Conservation (phyloP, 2,797 vertebrate genomes). For the Scolopax bukidnonensis region DNA sequence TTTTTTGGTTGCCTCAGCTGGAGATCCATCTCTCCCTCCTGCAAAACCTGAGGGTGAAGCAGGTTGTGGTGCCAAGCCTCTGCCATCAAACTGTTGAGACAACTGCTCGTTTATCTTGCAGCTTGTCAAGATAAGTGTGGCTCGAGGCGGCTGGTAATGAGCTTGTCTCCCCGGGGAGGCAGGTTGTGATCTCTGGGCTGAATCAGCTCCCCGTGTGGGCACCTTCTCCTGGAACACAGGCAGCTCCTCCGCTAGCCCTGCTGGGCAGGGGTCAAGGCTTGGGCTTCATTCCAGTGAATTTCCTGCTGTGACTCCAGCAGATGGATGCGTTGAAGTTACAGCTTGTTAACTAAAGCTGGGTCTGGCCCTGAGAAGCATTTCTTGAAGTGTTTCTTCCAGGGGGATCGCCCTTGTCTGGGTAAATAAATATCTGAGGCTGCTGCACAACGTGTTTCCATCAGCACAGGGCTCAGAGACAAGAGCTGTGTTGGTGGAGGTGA, state of each 20-base stretch:
- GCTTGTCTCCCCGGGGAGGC: not conserved
- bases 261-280: not conserved
- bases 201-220: not conserved
- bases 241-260: rapidly evolving
- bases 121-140: not conserved
- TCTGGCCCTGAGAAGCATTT: not conserved
- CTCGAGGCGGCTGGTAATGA: not conserved
- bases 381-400: not conserved
- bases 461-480: not conserved
- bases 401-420: not conserved
- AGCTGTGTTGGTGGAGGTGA: not conserved
- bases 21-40: not conserved
- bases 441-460: not conserved
- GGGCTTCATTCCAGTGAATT: not conserved
- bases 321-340: not conserved
- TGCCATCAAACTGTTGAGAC: not conserved
- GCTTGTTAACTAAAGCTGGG: not conserved
- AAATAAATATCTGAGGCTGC: not conserved
- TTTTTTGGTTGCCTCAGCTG: not conserved
- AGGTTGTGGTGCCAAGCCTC: not conserved
- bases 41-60: not conserved
- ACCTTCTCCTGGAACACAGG: not conserved
- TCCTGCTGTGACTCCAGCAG: not conserved
- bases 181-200: not conserved
- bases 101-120: not conserved